Conservation (phyloP, 2,797 vertebrate species). For the Hippoglossus hippoglossus region DNA sequence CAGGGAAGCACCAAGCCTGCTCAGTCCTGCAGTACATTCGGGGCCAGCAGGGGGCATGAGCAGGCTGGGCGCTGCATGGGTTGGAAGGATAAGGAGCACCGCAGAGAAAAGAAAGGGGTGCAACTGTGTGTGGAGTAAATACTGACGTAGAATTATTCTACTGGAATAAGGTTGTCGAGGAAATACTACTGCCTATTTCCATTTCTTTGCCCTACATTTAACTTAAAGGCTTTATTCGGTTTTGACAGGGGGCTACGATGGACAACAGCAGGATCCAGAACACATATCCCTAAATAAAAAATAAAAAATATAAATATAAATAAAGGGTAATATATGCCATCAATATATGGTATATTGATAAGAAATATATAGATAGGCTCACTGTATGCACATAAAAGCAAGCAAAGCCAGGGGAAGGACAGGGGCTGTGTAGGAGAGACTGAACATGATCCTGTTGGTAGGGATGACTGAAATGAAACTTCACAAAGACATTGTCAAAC, state of each 20-base stretch:
- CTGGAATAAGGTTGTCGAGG: slow-evolving; percentile 8
- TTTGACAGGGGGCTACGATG: slow-evolving; percentile 3
- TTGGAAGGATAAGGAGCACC: slow-evolving; percentile 87
- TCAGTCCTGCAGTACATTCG: slow-evolving; percentile 62
- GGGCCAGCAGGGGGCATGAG: slow-evolving; percentile 75
- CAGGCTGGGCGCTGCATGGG: slow-evolving; percentile 80
- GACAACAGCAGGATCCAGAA: slow-evolving; percentile 83
- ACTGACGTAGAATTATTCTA: slow-evolving; percentile 30
- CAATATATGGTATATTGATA: slow-evolving; percentile 45
- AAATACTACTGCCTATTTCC: slow-evolving; percentile 16
- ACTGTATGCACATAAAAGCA: slow-evolving; percentile 71
- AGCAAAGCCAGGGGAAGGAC: slow-evolving; percentile 74
- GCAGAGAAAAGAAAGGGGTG: slow-evolving; percentile 67
- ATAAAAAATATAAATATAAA: slow-evolving; percentile 1
- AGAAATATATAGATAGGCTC: slow-evolving; percentile 55
- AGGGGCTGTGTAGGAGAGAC: slow-evolving; percentile 47
- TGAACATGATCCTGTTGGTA: slow-evolving; percentile 41
- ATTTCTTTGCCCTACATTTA: background rate
- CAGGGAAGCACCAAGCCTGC: slow-evolving; percentile 73
- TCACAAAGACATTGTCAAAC: slow-evolving; percentile 25
- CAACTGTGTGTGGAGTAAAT: slow-evolving; percentile 55
- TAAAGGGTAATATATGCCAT: slow-evolving; percentile 27
- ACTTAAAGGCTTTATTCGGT: slow-evolving; percentile 7
- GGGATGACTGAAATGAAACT: slow-evolving; percentile 58
- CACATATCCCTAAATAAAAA: slow-evolving; percentile 49